Percentiles rank a stretch among this genome's conserved stretches.
phyloP scores from a whole-genome alignment of 2,888 invertebrate species.

The Blomia tropicalis region DNA sequence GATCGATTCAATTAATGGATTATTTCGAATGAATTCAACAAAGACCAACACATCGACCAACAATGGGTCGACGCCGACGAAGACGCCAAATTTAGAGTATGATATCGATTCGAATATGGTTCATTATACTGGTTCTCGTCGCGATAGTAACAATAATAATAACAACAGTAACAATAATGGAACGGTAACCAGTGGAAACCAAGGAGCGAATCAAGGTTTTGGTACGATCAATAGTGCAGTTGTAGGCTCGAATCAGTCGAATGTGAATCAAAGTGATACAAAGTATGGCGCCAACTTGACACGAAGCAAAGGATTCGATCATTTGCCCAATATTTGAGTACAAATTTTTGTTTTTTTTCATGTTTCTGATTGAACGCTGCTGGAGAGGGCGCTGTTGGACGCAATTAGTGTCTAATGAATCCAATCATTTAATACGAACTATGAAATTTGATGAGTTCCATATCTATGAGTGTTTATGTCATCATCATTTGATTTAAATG shows the following conservation, averaged over 20 bases:
- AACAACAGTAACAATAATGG: neutral
- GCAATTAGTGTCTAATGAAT: too few species aligned
- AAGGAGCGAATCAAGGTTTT: neutral
- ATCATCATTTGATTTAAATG: too few species aligned
- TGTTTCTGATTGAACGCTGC: too few species aligned
- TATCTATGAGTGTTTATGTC: too few species aligned
- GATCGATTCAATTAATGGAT: neutral
- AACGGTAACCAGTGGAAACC: neutral
- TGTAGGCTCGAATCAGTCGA: neutral
- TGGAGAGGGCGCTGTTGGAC: too few species aligned
- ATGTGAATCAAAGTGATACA: neutral
- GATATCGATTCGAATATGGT: neutral
- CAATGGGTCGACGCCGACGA: neutral
- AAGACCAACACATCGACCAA: too few species aligned
- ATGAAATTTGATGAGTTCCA: too few species aligned
- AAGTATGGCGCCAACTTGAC: neutral
- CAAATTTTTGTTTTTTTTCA: too few species aligned
- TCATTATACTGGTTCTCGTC: neutral
- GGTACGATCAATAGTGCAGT: neutral
- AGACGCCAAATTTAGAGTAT: neutral
- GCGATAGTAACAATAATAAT: constrained; percentile 9
- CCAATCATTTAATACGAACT: too few species aligned
- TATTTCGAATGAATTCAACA: neutral
- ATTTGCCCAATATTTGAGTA: constrained; percentile 10
- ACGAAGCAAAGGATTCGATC: constrained; percentile 2